Conservation (phyloP, 2,888 invertebrate genomes). For the Nasonovia ribisnigri region DNA sequence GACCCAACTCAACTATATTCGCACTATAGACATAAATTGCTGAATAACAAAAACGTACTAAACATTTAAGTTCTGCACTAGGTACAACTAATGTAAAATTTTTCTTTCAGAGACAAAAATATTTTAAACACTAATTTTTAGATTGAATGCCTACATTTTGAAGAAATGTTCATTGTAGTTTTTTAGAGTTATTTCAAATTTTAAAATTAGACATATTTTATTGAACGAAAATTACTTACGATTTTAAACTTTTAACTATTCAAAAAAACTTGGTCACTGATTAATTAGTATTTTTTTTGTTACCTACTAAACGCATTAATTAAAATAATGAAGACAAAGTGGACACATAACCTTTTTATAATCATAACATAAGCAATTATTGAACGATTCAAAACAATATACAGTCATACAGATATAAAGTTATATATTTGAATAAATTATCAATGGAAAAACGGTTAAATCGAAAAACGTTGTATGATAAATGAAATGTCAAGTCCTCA, state of each 20-base stretch:
- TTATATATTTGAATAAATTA: not conserved
- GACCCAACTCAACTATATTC: not conserved
- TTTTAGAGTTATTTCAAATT: too few species aligned
- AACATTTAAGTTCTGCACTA: not conserved
- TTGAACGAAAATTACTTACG: not conserved
- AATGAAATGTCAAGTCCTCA: not conserved
- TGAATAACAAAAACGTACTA: slow-evolving; percentile 7
- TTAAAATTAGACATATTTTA: too few species aligned
- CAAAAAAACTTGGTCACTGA: not conserved
- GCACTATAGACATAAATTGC: not conserved
- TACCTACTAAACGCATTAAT: not conserved
- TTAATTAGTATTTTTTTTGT: not conserved
- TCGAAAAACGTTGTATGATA: not conserved
- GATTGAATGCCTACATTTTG: not conserved
- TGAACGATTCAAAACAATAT: not conserved
- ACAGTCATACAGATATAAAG: not conserved
- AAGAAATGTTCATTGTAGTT: too few species aligned
- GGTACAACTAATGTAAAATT: not conserved
- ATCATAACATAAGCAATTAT: not conserved
- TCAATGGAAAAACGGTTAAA: not conserved
- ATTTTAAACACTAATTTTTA: not conserved
- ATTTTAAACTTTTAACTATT: not conserved
- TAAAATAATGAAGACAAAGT: not conserved
- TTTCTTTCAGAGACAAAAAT: not conserved
- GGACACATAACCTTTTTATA: not conserved